These are phyloP conservation scores for Drosophila macrothrix DNA, from an alignment of 2,888 invertebrate species.

Conservation along the genomic window DNA sequence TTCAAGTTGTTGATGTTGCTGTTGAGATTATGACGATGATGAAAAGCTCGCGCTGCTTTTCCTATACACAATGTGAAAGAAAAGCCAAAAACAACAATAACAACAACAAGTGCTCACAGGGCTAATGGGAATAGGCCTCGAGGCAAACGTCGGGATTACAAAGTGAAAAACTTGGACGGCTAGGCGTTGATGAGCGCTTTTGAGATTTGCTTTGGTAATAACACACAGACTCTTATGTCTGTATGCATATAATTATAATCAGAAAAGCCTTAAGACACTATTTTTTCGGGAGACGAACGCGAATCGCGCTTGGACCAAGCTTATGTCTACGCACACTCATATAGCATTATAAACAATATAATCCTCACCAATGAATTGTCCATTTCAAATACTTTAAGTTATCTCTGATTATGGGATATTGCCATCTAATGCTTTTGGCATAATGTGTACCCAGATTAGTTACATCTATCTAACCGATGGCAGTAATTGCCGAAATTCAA, in stretches of 20 bases:
- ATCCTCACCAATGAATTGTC: constrained; percentile 19
- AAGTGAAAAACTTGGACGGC: constrained; percentile 75
- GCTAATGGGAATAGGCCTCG: constrained; percentile 33
- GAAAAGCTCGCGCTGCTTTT: constrained; percentile 70
- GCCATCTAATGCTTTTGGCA: not conserved
- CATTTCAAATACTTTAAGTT: constrained; percentile 14
- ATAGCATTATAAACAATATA: constrained; percentile 3
- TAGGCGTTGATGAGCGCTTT: constrained; percentile 74
- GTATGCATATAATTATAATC: constrained; percentile 71
- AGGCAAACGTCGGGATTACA: constrained; percentile 60
- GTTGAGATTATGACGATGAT: constrained; percentile 80
- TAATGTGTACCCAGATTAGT: constrained; percentile 12
- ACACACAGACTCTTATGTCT: constrained; percentile 47
- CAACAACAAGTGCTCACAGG: constrained; percentile 27
- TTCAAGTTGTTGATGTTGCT: constrained; percentile 80
- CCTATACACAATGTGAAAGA: constrained; percentile 48
- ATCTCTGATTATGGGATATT: constrained; percentile 7
- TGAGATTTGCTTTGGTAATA: constrained; percentile 46
- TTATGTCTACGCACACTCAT: constrained; percentile 3
- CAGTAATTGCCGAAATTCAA: constrained; percentile 42
- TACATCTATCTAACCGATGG: constrained; percentile 16
- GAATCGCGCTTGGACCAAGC: constrained; percentile 1
- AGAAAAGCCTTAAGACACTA: constrained; percentile 36
- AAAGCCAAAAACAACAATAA: constrained; percentile 56
- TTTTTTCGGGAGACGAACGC: constrained; percentile 29